phyloP scores from a whole-genome alignment of 2,113 vertebrate species.

The Lepisosteus oculatus region DNA sequence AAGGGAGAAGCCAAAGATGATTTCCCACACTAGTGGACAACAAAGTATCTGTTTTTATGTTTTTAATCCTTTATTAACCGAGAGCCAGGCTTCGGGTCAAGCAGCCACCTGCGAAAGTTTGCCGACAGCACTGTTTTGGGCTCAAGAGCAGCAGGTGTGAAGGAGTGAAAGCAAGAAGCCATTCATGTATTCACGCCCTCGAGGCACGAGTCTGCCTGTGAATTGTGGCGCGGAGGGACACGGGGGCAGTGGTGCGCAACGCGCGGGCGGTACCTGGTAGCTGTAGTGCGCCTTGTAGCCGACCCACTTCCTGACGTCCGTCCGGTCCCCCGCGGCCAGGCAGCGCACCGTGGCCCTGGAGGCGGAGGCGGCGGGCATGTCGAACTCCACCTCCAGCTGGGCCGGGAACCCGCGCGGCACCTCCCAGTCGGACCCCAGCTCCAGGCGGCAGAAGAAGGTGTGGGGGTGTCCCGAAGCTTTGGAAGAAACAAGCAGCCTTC shows the following conservation, averaged over 20 bases:
- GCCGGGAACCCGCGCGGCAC: conserved; percentile 74
- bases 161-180: background rate
- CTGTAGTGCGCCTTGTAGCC: conserved; percentile 83
- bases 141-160: background rate
- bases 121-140: background rate
- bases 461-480: conserved; percentile 79
- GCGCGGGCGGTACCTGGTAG: conserved; percentile 71
- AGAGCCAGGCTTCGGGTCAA: too few relatives aligned
- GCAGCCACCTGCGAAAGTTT: background rate
- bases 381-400: conserved; percentile 78
- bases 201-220: background rate
- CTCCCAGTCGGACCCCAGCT: conserved; percentile 84
- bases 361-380: conserved; percentile 79
- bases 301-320: conserved; percentile 79
- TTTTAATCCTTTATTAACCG: too few relatives aligned
- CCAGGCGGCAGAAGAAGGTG: conserved; percentile 85
- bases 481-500: conserved; percentile 33
- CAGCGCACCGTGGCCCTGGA: conserved; percentile 77
- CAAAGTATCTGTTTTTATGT: too few relatives aligned
- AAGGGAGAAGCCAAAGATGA: too few relatives aligned
- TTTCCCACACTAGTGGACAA: too few relatives aligned
- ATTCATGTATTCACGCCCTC: too few relatives aligned
- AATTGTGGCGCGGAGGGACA: background rate
- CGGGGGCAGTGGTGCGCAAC: too few relatives aligned
- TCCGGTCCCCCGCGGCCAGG: conserved; percentile 74